These are phyloP conservation scores for Micoletzkya japonica DNA, from an alignment of 2,888 invertebrate genomes.

Conservation along the genomic window DNA sequence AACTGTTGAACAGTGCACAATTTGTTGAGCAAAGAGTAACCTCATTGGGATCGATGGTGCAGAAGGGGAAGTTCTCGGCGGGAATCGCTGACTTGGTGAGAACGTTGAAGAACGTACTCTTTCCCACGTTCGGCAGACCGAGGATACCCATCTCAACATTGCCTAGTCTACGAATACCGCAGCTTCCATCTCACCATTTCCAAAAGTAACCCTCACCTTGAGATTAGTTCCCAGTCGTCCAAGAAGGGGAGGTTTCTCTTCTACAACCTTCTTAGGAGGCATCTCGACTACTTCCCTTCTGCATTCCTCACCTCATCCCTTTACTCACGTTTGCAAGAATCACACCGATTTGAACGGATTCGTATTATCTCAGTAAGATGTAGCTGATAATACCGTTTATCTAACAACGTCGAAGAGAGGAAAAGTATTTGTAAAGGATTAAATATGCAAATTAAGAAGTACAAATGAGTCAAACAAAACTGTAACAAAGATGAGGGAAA, in stretches of 20 bases:
- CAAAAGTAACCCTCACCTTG: slow-evolving; percentile 41
- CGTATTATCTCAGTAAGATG: background rate
- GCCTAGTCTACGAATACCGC: background rate
- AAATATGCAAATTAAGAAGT: too few relatives aligned
- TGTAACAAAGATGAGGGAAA: too few relatives aligned
- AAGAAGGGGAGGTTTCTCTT: slow-evolving; percentile 78
- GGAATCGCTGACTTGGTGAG: slow-evolving; percentile 94
- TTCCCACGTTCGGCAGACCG: slow-evolving; percentile 93
- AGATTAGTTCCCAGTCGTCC: slow-evolving; percentile 62
- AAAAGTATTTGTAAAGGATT: too few relatives aligned
- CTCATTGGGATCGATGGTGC: slow-evolving; percentile 99
- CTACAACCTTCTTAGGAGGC: slow-evolving; percentile 74
- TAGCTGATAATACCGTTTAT: background rate
- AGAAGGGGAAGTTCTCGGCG: slow-evolving; percentile 99
- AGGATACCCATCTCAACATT: slow-evolving; percentile 74
- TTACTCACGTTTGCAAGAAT: too few relatives aligned
- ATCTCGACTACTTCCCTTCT: slow-evolving; percentile 57
- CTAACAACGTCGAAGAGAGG: background rate
- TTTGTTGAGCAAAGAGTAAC: slow-evolving; percentile 69
- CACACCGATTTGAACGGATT: background rate
- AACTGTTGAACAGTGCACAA: background rate
- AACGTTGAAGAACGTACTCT: slow-evolving; percentile 99
- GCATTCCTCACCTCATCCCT: background rate
- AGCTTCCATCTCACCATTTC: background rate
- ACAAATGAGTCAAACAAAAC: too few relatives aligned